These are phyloP conservation scores for Hozukius guyotensis DNA, from an alignment of 2,797 vertebrate species.

Conservation along the genomic window DNA sequence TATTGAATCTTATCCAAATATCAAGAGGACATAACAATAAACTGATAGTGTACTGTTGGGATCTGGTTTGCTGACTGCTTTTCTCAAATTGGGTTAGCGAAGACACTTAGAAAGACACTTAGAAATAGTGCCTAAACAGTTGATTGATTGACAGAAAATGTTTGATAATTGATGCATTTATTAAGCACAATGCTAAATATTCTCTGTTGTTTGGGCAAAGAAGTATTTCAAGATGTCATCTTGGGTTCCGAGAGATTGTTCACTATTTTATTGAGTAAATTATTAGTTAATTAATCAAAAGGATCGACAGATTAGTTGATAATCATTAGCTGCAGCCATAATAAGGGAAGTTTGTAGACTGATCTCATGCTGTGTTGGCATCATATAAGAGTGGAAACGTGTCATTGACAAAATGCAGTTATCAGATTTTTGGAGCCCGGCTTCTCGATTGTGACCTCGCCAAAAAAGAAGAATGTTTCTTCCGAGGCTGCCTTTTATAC, in stretches of 20 bases:
- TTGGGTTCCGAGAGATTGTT: neutral
- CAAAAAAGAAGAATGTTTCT: neutral
- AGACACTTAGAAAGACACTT: neutral
- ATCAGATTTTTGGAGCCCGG: neutral
- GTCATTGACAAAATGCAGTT: neutral
- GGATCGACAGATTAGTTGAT: neutral
- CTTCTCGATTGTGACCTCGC: conserved; percentile 18
- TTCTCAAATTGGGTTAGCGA: neutral
- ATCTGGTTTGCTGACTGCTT: neutral
- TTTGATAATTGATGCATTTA: neutral
- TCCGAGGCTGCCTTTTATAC: conserved; percentile 19
- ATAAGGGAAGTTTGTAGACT: neutral
- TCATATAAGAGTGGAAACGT: neutral
- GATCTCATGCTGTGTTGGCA: neutral
- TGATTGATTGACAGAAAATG: neutral
- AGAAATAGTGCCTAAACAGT: neutral
- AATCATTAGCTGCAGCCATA: neutral
- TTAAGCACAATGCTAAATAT: neutral
- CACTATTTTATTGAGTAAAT: neutral
- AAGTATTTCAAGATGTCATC: neutral
- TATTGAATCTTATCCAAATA: neutral
- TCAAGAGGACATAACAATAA: neutral
- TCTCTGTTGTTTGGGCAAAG: too few relatives aligned
- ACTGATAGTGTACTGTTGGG: neutral
- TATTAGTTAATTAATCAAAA: neutral